phyloP scores from a whole-genome alignment of 1,140 invertebrate species.

The Drosophila takahashii region DNA sequence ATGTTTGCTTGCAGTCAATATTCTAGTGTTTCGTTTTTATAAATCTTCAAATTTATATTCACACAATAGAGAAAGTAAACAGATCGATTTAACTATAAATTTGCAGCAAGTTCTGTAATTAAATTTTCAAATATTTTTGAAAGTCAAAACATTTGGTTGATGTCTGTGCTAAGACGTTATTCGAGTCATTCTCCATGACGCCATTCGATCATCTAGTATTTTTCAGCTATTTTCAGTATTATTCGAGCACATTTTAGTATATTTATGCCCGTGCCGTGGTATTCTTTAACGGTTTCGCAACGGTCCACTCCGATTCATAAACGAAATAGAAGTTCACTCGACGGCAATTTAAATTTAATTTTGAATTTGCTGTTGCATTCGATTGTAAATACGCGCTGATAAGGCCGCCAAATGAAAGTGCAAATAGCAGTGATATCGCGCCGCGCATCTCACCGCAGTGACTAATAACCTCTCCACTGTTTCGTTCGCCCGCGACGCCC shows the following conservation, averaged over 20 bases:
- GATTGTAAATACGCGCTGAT: slow-evolving; percentile 14
- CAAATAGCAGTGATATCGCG: slow-evolving; percentile 19
- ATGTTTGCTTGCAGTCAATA: no score
- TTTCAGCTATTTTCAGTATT: background rate
- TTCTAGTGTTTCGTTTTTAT: no score
- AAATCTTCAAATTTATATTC: background rate
- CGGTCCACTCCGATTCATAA: slow-evolving; percentile 24
- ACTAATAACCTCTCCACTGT: background rate
- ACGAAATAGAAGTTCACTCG: slow-evolving; percentile 11
- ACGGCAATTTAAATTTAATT: slow-evolving; percentile 58
- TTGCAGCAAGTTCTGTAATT: no score
- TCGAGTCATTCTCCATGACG: background rate
- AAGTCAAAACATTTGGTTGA: background rate
- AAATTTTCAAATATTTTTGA: background rate
- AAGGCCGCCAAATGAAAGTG: slow-evolving; percentile 19
- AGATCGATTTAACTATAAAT: no score
- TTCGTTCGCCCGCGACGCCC: slow-evolving; percentile 24
- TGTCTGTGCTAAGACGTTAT: background rate
- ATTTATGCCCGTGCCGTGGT: background rate
- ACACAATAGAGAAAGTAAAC: no score
- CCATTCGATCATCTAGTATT: background rate
- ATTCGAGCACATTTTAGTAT: background rate
- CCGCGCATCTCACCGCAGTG: slow-evolving; percentile 8
- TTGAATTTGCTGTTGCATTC: slow-evolving; percentile 40
- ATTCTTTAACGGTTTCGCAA: slow-evolving; percentile 1